phyloP scores from a whole-genome alignment of 2,888 invertebrate genomes.

The Lycia hirtaria region DNA sequence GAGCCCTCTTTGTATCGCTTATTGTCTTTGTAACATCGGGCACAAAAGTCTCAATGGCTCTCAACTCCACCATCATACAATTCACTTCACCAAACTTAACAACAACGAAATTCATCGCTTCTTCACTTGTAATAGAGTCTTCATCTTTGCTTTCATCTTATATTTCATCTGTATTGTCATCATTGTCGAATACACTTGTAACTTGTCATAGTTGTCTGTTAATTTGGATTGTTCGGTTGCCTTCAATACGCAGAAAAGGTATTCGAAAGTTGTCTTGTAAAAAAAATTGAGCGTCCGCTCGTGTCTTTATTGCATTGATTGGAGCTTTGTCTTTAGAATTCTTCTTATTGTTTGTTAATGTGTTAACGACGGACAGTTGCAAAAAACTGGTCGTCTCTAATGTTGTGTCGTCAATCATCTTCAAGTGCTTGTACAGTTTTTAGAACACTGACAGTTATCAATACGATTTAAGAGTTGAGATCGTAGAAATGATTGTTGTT shows the following conservation, averaged over 20 bases:
- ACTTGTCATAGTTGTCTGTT: constrained; percentile 82
- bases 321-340: constrained; percentile 61
- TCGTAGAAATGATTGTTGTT: no score
- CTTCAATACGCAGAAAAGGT: constrained; percentile 69
- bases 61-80: constrained; percentile 48
- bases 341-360: constrained; percentile 45
- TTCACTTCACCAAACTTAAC: constrained; percentile 33
- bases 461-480: no score
- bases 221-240: constrained; percentile 74
- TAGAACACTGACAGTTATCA: constrained; percentile 10
- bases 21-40: constrained; percentile 74
- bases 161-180: constrained; percentile 38
- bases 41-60: constrained; percentile 72
- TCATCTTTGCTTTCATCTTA: constrained; percentile 10
- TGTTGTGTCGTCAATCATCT: constrained; percentile 26
- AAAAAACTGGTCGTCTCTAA: constrained; percentile 29
- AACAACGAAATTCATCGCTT: constrained; percentile 45
- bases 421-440: constrained; percentile 17
- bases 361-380: constrained; percentile 34
- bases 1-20: constrained; percentile 72
- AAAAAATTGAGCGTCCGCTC: constrained; percentile 56
- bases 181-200: constrained; percentile 72
- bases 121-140: constrained; percentile 40
- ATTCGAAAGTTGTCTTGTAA: constrained; percentile 59
- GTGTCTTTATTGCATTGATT: constrained; percentile 61